phyloP scores from a whole-genome alignment of 2,888 invertebrate genomes.

The Acleris holmiana region DNA sequence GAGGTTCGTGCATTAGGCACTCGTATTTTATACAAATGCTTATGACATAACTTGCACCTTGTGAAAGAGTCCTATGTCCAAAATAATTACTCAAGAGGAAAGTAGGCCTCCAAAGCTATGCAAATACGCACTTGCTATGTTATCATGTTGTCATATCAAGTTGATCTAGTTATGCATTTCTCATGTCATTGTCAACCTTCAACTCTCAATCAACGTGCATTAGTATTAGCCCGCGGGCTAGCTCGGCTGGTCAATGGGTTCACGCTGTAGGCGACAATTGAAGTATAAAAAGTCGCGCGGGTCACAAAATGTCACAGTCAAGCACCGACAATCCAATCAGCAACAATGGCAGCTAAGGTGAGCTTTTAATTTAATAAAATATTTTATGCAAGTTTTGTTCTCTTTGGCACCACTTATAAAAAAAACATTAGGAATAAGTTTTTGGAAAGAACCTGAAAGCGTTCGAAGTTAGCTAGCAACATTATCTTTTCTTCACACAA shows the following conservation, averaged over 20 bases:
- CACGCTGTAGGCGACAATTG: slow-evolving; percentile 48
- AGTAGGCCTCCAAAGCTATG: slow-evolving; percentile 15
- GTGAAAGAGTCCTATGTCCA: slow-evolving; percentile 22
- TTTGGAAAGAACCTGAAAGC: no score
- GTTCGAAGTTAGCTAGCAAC: no score
- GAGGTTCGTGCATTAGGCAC: not conserved
- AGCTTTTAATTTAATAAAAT: slow-evolving; percentile 23
- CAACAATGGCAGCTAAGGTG: slow-evolving; percentile 76
- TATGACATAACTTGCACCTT: slow-evolving; percentile 14
- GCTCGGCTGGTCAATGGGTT: slow-evolving; percentile 40
- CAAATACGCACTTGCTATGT: slow-evolving; percentile 6
- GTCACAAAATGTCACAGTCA: slow-evolving; percentile 58
- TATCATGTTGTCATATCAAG: slow-evolving; percentile 26
- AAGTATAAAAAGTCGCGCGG: slow-evolving; percentile 66
- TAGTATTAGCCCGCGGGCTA: slow-evolving; percentile 29
- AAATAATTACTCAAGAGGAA: slow-evolving; percentile 26
- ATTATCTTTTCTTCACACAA: no score
- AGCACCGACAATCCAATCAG: slow-evolving; percentile 54
- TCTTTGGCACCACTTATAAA: not conserved
- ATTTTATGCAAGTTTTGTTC: not conserved
- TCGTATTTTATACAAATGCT: not conserved
- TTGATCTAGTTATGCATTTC: slow-evolving; percentile 41
- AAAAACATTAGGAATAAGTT: no score
- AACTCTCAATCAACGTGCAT: slow-evolving; percentile 51
- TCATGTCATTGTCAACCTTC: slow-evolving; percentile 50